These are phyloP conservation scores for Paracentrotus lividus DNA, from an alignment of 53 echinoderm and acorn worm species.

Conservation along the genomic window DNA sequence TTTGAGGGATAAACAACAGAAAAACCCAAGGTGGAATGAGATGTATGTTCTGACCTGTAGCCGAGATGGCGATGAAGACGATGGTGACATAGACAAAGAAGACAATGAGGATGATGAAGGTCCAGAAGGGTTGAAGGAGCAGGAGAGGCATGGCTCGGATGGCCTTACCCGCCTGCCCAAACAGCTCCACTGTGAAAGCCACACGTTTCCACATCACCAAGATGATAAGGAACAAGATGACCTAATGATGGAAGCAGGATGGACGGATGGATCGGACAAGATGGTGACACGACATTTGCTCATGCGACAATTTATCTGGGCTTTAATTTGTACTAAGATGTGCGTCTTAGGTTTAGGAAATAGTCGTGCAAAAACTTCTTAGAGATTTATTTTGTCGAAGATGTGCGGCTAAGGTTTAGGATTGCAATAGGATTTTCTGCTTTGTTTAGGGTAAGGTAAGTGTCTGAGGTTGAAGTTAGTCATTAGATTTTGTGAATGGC, in stretches of 20 bases:
- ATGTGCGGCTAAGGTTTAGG: no score
- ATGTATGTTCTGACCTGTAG: slow-evolving; percentile 80
- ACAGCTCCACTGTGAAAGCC: slow-evolving; percentile 91
- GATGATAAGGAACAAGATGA: slow-evolving; percentile 89
- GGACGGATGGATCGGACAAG: neutral
- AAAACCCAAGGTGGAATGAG: neutral
- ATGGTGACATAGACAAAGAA: slow-evolving; percentile 89
- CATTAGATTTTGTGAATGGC: no score
- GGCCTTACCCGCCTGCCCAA: slow-evolving; percentile 95
- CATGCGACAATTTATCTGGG: no score
- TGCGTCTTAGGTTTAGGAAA: no score
- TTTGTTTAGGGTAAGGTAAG: no score
- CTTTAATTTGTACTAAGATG: no score
- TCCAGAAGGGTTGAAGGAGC: slow-evolving; percentile 94
- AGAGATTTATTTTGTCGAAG: no score
- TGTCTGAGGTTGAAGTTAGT: no score
- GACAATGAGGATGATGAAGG: slow-evolving; percentile 86
- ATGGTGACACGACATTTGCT: no score
- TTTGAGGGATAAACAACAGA: no score
- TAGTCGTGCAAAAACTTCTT: no score
- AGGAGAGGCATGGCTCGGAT: slow-evolving; percentile 94
- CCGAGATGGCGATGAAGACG: slow-evolving; percentile 93
- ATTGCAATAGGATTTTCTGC: no score
- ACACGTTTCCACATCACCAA: slow-evolving; percentile 96
- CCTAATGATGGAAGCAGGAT: slow-evolving; percentile 73